Percentiles rank a stretch among this genome's conserved stretches.
phyloP scores from a whole-genome alignment of 2,888 invertebrate genomes.

The Anodontia alba region DNA sequence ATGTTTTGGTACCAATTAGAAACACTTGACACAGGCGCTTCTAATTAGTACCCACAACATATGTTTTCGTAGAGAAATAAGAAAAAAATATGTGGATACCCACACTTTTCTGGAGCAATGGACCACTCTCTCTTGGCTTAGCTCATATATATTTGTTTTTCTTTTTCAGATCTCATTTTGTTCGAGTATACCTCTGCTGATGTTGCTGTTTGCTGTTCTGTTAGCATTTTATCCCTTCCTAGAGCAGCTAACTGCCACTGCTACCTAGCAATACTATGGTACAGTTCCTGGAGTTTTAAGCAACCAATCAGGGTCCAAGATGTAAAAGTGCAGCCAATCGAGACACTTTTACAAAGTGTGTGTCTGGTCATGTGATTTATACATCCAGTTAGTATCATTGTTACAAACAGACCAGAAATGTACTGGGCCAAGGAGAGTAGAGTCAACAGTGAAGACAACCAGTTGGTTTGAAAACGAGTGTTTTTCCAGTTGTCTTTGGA shows the following conservation, averaged over 20 bases:
- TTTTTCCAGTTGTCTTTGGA: too few species aligned
- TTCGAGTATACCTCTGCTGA: constrained; percentile 85
- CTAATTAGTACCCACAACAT: too few species aligned
- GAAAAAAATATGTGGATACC: too few species aligned
- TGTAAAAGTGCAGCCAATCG: constrained; percentile 4
- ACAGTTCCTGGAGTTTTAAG: neutral
- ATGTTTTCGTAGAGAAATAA: too few species aligned
- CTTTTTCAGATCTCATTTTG: constrained; percentile 83
- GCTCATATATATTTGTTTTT: constrained; percentile 20
- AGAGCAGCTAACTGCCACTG: constrained; percentile 83
- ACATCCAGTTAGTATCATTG: neutral
- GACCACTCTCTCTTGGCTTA: too few species aligned
- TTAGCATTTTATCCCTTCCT: constrained; percentile 84
- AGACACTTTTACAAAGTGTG: neutral
- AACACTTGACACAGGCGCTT: too few species aligned
- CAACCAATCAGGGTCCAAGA: constrained; percentile 12
- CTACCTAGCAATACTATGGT: constrained; percentile 51
- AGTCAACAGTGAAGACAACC: neutral
- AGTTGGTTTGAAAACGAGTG: too few species aligned
- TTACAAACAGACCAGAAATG: neutral
- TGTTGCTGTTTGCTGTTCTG: constrained; percentile 85
- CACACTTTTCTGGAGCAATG: too few species aligned
- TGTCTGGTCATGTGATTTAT: neutral
- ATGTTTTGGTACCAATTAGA: too few species aligned
- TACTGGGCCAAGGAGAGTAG: neutral